Percentiles rank a stretch among this genome's conserved stretches.
phyloP scores from a whole-genome alignment of 1,140 invertebrate species.

The Dinoponera quadriceps region DNA sequence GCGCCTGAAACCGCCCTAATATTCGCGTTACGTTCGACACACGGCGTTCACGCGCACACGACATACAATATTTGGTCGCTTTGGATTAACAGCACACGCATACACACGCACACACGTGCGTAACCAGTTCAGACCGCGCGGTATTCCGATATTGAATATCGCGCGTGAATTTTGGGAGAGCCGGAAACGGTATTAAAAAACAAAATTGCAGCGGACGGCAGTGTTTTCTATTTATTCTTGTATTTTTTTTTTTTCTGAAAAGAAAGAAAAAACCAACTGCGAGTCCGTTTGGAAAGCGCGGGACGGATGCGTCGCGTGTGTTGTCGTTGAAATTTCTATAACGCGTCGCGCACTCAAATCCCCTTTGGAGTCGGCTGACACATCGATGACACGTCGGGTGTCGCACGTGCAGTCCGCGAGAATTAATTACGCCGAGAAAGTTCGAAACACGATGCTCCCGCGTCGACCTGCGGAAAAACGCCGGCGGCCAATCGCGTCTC shows the following conservation, averaged over 20 bases:
- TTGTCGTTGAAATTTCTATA: slow-evolving; percentile 17
- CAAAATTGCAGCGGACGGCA: neutral
- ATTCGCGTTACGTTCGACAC: slow-evolving; percentile 20
- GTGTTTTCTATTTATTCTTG: neutral
- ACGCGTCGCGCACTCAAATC: neutral
- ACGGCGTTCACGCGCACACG: slow-evolving; percentile 17
- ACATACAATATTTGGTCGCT: slow-evolving; percentile 32
- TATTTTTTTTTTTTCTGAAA: too few relatives aligned
- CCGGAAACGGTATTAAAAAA: neutral
- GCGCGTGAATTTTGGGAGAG: too few relatives aligned
- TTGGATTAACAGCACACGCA: neutral
- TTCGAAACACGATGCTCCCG: too few relatives aligned
- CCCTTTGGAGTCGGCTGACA: neutral
- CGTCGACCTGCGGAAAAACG: too few relatives aligned
- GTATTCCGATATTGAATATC: slow-evolving; percentile 10
- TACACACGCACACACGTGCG: neutral
- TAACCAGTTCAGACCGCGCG: neutral
- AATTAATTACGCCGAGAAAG: slow-evolving; percentile 23
- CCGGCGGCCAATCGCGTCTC: too few relatives aligned
- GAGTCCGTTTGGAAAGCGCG: too few relatives aligned
- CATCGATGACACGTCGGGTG: neutral
- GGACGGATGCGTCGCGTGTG: neutral
- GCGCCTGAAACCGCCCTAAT: neutral
- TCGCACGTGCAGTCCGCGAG: neutral
- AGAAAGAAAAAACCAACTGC: too few relatives aligned